Conservation (phyloP, 1,140 invertebrate genomes). For the Sycophila sp. region DNA sequence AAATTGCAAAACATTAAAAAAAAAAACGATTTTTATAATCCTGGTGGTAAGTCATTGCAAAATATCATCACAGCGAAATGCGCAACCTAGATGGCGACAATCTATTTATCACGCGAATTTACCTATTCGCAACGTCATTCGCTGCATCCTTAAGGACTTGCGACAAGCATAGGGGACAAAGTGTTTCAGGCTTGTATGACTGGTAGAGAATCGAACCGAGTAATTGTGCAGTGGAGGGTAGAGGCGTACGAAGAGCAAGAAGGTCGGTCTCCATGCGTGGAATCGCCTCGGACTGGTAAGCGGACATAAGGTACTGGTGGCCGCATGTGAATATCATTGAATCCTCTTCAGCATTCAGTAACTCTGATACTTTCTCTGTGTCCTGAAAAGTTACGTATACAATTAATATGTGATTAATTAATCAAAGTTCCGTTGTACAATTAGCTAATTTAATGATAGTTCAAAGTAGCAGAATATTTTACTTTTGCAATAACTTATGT, state of each 20-base stretch:
- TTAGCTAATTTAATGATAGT: too few species aligned
- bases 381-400: constrained; percentile 44
- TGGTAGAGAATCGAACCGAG: constrained; percentile 53
- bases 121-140: constrained; percentile 26
- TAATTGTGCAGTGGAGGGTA: constrained; percentile 59
- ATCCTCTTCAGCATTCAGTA: constrained; percentile 56
- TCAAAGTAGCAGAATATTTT: too few species aligned
- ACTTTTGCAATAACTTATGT: too few species aligned
- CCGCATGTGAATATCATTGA: constrained; percentile 64
- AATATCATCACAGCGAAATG: not conserved
- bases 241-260: constrained; percentile 51
- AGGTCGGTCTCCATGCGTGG: constrained; percentile 62
- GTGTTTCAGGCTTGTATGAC: constrained; percentile 54
- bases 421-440: too few species aligned
- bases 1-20: constrained; percentile 12
- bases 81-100: not conserved
- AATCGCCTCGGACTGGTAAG: constrained; percentile 57
- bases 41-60: not conserved
- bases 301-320: constrained; percentile 59
- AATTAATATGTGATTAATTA: too few species aligned
- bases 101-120: constrained; percentile 5
- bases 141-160: constrained; percentile 46
- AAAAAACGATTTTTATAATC: not conserved
- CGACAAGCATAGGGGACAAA: constrained; percentile 61
- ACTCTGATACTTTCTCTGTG: constrained; percentile 54